phyloP scores from a whole-genome alignment of 2,797 vertebrate species.

The Pteronotus mesoamericanus region DNA sequence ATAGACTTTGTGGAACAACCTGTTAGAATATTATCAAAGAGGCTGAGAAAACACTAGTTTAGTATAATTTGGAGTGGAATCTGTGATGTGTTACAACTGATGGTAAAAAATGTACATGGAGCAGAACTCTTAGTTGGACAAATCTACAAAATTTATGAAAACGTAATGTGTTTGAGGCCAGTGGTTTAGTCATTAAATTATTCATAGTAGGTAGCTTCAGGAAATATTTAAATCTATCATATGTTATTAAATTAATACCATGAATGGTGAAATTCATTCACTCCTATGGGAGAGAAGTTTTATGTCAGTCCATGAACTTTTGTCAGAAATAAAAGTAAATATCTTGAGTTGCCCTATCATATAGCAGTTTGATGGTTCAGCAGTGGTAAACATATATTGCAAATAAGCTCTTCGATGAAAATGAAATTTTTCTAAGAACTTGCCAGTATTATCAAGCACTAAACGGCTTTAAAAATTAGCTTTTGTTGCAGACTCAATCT shows the following conservation, averaged over 20 bases:
- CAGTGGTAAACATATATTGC: neutral
- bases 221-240: neutral
- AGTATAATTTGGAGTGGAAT: neutral
- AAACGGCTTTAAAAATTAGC: neutral
- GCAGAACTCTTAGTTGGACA: neutral
- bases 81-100: neutral
- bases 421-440: neutral
- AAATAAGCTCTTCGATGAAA: neutral
- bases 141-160: neutral
- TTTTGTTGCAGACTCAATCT: neutral
- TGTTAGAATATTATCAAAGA: neutral
- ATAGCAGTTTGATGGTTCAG: neutral
- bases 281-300: neutral
- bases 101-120: neutral
- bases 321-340: neutral
- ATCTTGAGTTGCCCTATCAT: neutral
- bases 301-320: neutral
- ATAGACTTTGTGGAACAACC: neutral
- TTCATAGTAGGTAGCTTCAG: neutral
- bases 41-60: neutral
- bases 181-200: neutral
- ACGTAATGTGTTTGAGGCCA: neutral
- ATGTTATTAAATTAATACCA: neutral
- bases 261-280: neutral
- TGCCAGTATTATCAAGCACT: neutral